Base-by-base conservation (phyloP, 1,140 invertebrate genomes). In the Atta texana region DNA sequence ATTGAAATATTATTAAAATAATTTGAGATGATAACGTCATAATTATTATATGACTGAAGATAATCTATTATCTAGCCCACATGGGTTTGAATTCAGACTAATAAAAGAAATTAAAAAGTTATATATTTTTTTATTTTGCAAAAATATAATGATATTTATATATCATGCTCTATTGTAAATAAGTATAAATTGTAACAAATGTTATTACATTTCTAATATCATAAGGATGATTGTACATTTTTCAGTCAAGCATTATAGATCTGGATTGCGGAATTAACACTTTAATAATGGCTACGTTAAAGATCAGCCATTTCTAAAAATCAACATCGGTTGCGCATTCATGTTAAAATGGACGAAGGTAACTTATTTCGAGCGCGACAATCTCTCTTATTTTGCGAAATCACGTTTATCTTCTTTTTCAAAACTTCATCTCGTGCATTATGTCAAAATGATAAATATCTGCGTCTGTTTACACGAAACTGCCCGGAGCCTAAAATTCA, bases 101-200 rank as follows among this genome's bases (percentile, higher is more conserved):
- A 34, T 28, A 55, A 80, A 82, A 71, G 82, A 39, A 1, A 39
- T 39, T 39, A 8, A 21, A 31, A 12, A 44, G 7, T 44, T 44
- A 53, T 3, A 24, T 4, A 28, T n/a, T 12, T 3, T 28, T 12
- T 44, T 71, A 21, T 21, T 69, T 55, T 69, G 4, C 4, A 28
- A 82, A 87, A 87, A 31, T 61, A 51, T 51, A 51, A 51, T 69
- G 69, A 5, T 86, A 86, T 72, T 82, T 82, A 68, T 87, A 87
- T 57, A 82, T 59, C 3, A 63, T 87, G 57, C 85, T 64, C 78
- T 53, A 10, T 44, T 44, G 14, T 86, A 68, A 57, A 44, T 18
- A 57, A 55, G 24, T 53, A 39, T 51, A 71, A 63, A 64, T 87
- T 55, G 69, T 82, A 44, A 44, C 39, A 44, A 44, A 44, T 10